A percentile compares a stretch with the other conserved stretches of the same genome.
These are phyloP conservation scores for Lingula anatina DNA, from an alignment of 2,888 invertebrate genomes.

Conservation along the genomic window DNA sequence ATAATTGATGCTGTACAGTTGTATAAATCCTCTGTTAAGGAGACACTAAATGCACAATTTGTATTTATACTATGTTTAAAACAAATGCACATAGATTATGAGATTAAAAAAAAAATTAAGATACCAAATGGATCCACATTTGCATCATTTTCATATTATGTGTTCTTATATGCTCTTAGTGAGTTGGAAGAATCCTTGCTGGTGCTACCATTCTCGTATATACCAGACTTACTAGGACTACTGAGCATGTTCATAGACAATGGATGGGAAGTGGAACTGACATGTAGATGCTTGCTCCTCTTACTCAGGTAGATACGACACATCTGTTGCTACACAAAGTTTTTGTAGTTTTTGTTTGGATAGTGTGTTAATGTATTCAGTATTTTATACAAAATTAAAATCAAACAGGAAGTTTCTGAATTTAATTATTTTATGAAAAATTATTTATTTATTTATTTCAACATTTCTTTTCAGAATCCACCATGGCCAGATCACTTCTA, in stretches of 20 bases:
- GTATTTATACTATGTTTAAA: too few relatives aligned
- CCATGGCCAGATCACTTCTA: constrained; percentile 66
- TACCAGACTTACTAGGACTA: constrained; percentile 70
- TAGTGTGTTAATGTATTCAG: too few relatives aligned
- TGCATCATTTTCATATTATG: too few relatives aligned
- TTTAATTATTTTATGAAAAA: not conserved
- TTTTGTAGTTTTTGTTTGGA: not conserved
- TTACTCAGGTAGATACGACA: constrained; percentile 43
- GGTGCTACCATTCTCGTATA: constrained; percentile 76
- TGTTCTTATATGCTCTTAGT: too few relatives aligned
- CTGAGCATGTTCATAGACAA: constrained; percentile 66
- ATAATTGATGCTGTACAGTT: too few relatives aligned
- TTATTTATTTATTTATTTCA: too few relatives aligned
- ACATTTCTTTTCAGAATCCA: constrained; percentile 43
- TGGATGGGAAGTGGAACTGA: constrained; percentile 69
- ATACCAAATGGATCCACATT: too few relatives aligned
- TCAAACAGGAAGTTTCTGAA: not conserved
- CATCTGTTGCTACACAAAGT: not conserved
- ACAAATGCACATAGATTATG: too few relatives aligned
- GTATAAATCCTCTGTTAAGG: too few relatives aligned
- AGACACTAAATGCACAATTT: too few relatives aligned
- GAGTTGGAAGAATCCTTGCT: constrained; percentile 87
- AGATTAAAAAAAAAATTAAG: too few relatives aligned
- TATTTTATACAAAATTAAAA: not conserved
- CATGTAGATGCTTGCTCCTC: constrained; percentile 72